Base-by-base conservation (phyloP, 2,797 vertebrate genomes). In the Sebastes reedi region DNA sequence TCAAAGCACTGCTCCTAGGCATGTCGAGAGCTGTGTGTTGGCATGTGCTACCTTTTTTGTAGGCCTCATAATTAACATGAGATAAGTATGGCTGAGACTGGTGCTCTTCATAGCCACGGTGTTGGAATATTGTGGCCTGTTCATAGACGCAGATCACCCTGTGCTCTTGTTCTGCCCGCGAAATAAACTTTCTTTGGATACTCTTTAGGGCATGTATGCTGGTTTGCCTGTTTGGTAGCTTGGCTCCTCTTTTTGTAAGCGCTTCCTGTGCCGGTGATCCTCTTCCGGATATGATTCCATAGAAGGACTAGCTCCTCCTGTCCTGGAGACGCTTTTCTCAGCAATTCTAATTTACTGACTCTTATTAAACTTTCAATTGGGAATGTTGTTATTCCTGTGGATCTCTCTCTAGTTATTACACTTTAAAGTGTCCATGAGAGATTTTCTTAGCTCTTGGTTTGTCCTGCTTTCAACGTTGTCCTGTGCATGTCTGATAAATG, bases 401-500 rank as follows among this genome's bases (percentile, higher is more conserved):
- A 18, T 30, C 60, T n/a, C 16, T 27, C 20, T 55, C 3, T 25
- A 65, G 30, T 22, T 22, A 10, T 39, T 22, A 25, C 24, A 25
- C 8, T 3, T 59, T 25, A 55, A 2, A n/a, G 10, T 34, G 42
- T 70, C n/a, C 18, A 8, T 20, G 7, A 68, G 12, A 25, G 2
- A n/a, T 56, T n/a, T 50, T 42, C 22, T 61, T 14, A 10, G 39
- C 60, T 36, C 27, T 55, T 46, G 18, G 52, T 72, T 58, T 68
- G 42, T 74, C 8, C 3, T 76, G 69, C 73, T 71, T 77, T 67
- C 24, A 6, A 14, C 68, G 32, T 79, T 54, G 22, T 67, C 66
- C 12, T 24, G 20, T 73, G 24, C 42, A 36, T 68, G 66, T 71
- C 75, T 50, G 55, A 55, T 72, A 22, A 65, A 73, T 52, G 67